A percentile compares a stretch with the other conserved stretches of the same genome.
These are phyloP conservation scores for Forbesichthys agassizii DNA, from an alignment of 2,113 vertebrate genomes.

Conservation along the genomic window DNA sequence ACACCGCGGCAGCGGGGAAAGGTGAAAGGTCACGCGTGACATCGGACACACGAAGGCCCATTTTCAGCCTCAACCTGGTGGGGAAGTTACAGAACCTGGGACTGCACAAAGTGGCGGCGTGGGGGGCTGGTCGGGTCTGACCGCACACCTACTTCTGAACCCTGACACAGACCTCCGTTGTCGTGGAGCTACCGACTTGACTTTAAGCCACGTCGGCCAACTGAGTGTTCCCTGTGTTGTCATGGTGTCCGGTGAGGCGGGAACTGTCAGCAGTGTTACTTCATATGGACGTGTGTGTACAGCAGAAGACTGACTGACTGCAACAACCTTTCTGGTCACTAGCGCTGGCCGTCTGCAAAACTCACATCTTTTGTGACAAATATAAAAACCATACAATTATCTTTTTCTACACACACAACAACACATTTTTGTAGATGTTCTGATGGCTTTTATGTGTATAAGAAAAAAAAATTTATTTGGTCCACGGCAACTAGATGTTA, in stretches of 20 bases:
- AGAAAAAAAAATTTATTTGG: too few species aligned
- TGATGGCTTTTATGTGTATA: too few species aligned
- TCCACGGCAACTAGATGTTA: too few species aligned
- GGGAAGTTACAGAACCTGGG: slow-evolving; percentile 80
- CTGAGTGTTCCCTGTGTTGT: too few species aligned
- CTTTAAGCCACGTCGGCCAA: too few species aligned
- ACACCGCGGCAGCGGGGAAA: neutral
- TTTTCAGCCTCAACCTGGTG: slow-evolving; percentile 82
- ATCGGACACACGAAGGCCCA: slow-evolving; percentile 30
- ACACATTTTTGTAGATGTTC: too few species aligned
- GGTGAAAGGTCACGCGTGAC: neutral
- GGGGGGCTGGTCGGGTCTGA: slow-evolving; percentile 49
- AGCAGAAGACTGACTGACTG: too few species aligned
- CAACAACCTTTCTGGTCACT: too few species aligned
- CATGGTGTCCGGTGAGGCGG: neutral
- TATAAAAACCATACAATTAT: neutral
- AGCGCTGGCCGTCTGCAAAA: slow-evolving; percentile 5
- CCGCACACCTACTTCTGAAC: slow-evolving; percentile 2
- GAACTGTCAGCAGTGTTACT: neutral
- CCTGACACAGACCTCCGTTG: slow-evolving; percentile 11
- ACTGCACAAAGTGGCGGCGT: slow-evolving; percentile 79
- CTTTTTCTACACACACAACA: slow-evolving; percentile 39
- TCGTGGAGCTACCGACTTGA: neutral
- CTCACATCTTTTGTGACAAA: neutral
- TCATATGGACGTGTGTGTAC: neutral